Percentiles rank a stretch among this genome's conserved stretches.
These are phyloP conservation scores for Meloe dianella DNA, from an alignment of 2,888 invertebrate species.

Conservation along the genomic window DNA sequence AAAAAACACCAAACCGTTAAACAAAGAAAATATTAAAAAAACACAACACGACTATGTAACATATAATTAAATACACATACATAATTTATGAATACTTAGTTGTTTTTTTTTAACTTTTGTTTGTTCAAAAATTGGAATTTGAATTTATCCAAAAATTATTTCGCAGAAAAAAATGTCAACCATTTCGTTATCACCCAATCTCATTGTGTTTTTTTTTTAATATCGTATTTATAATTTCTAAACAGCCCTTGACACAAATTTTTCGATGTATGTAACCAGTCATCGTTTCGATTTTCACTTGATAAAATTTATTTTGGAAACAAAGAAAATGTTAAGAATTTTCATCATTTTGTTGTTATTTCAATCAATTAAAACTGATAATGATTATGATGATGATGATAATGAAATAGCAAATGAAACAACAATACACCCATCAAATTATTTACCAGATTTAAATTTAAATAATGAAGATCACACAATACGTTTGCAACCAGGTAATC, in stretches of 20 bases:
- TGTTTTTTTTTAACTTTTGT: too few species aligned
- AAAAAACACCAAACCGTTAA: too few species aligned
- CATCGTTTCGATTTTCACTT: not conserved
- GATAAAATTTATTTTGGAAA: not conserved
- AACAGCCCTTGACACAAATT: constrained; percentile 7
- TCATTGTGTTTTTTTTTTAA: not conserved
- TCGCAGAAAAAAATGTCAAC: not conserved
- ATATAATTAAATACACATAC: too few species aligned
- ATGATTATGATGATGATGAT: not conserved
- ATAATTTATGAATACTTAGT: too few species aligned
- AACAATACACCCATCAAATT: too few species aligned
- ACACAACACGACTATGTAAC: too few species aligned
- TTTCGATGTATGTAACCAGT: not conserved
- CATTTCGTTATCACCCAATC: too few species aligned
- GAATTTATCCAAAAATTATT: too few species aligned
- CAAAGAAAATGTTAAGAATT: not conserved
- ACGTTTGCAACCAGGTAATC: too few species aligned
- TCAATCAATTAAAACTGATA: not conserved
- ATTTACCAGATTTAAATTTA: too few species aligned
- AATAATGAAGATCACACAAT: too few species aligned
- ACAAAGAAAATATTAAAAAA: too few species aligned
- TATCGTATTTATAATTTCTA: not conserved
- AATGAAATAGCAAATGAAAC: constrained; percentile 1
- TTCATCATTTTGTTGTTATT: not conserved
- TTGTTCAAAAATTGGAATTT: not conserved